Percentiles rank a stretch among this genome's conserved stretches.
These are phyloP conservation scores for Amblyornis subalaris DNA, from an alignment of 2,113 vertebrate species.

Conservation along the genomic window DNA sequence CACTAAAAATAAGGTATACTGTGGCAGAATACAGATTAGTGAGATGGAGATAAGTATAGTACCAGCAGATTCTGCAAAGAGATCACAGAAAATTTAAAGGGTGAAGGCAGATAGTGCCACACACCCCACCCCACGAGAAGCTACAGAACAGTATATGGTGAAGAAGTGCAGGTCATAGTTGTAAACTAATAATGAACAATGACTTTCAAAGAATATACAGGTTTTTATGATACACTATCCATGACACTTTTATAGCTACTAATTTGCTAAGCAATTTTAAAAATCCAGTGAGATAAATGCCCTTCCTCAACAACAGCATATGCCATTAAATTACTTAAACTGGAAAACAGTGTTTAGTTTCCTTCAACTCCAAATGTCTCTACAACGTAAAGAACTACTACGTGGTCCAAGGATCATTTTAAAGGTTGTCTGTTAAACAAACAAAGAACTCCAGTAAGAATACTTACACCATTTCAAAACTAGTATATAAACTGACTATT, in stretches of 20 bases:
- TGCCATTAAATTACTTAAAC: neutral
- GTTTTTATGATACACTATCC: neutral
- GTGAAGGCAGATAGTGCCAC: neutral
- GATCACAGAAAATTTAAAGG: neutral
- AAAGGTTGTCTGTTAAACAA: neutral
- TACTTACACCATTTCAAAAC: neutral
- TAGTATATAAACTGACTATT: neutral
- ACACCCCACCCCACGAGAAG: neutral
- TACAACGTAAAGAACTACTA: neutral
- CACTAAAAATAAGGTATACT: slow-evolving; percentile 13
- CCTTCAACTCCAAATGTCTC: neutral
- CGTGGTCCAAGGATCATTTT: neutral
- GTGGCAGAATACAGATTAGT: neutral
- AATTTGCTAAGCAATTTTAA: neutral
- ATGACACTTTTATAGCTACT: neutral
- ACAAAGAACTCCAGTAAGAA: neutral
- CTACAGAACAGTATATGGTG: neutral
- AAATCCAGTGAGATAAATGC: neutral
- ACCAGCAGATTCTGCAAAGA: neutral
- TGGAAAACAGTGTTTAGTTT: neutral
- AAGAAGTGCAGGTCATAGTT: neutral
- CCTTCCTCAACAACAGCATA: neutral
- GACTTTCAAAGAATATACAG: neutral
- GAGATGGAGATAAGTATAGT: neutral
- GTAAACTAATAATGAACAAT: neutral